Conservation (phyloP, 2,797 vertebrate species). For the Characodon lateralis region DNA sequence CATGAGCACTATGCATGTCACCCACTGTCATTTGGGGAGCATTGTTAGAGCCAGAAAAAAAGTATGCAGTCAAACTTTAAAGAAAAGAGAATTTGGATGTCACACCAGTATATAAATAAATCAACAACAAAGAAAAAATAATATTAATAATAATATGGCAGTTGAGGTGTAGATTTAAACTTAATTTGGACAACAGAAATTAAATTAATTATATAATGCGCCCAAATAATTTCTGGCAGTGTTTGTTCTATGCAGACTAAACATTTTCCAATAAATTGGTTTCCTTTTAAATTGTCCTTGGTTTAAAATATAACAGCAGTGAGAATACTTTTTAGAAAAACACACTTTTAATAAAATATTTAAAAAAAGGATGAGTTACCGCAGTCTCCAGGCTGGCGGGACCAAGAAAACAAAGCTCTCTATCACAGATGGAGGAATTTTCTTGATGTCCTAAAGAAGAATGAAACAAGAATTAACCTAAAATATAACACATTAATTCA, state of each 20-base stretch:
- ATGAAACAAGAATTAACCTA: conserved; percentile 17
- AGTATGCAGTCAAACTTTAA: conserved; percentile 11
- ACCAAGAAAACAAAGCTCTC: conserved; percentile 61
- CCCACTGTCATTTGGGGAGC: conserved; percentile 56
- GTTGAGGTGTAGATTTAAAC: background rate
- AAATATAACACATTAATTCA: conserved; percentile 5
- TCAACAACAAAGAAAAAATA: background rate
- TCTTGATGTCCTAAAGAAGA: conserved; percentile 81
- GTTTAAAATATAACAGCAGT: background rate
- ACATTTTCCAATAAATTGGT: background rate
- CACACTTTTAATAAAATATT: background rate
- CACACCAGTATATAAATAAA: conserved; percentile 13
- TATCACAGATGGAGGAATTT: conserved; percentile 88
- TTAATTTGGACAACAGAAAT: background rate
- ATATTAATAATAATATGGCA: background rate
- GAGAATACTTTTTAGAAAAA: background rate
- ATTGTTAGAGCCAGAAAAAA: conserved; percentile 44
- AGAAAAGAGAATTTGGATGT: background rate
- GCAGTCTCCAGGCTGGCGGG: conserved; percentile 75
- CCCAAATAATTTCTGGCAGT: background rate
- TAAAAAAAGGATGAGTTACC: conserved; percentile 65
- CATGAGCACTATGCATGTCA: conserved; percentile 64
- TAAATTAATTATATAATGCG: background rate
- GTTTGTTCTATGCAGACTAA: background rate
- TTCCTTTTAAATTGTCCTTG: background rate